Base-by-base conservation (phyloP, 2,797 vertebrate species). In the Danio aesculapii region DNA sequence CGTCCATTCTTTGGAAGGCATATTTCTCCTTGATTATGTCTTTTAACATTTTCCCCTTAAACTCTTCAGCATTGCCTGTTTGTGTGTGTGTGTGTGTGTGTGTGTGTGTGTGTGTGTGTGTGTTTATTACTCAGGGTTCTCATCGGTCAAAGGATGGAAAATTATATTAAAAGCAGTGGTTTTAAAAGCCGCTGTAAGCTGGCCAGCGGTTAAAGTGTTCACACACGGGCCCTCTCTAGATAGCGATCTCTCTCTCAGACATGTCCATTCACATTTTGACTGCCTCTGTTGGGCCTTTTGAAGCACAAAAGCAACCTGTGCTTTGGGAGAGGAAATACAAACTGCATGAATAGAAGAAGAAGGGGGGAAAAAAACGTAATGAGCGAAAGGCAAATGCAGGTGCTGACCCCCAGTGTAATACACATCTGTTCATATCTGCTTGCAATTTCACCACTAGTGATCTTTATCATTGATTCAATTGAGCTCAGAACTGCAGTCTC, bases 401-500 rank as follows among this genome's bases (percentile, higher is more conserved):
- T 94, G 93, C 89, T 93, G 90, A 92, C 92, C 93, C 90, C 85
- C 87, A 83, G 88, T 90, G 90, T 90, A 86, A 91, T 87, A 91
- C 90, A 91, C 92, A 92, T 92, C 90, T 92, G 91, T 89, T 78
- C 84, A 86, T 92, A 92, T 92, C 90, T 90, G 88, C 88, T 87
- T 87, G 91, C 90, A 92, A 91, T 94, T 93, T 93, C 88, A 75
- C 67, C 82, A 85, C 81, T 55, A 80, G 87, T 85, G 93, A 94
- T 94, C 87, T 79, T 87, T 93, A 94, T 94, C 92, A 81, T 74
- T 81, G 88, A 85, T 84, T 50, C 85, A 82, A 84, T 89, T 84
- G 84, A 87, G 88, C 73, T 84, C 87, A 86, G 82, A 89, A 84
- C 77, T 83, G 80, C 53, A 70, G 74, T 74, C 43, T 13, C 76